These are phyloP conservation scores for Megalops cyprinoides DNA, from an alignment of 2,797 vertebrate genomes.

Conservation along the genomic window DNA sequence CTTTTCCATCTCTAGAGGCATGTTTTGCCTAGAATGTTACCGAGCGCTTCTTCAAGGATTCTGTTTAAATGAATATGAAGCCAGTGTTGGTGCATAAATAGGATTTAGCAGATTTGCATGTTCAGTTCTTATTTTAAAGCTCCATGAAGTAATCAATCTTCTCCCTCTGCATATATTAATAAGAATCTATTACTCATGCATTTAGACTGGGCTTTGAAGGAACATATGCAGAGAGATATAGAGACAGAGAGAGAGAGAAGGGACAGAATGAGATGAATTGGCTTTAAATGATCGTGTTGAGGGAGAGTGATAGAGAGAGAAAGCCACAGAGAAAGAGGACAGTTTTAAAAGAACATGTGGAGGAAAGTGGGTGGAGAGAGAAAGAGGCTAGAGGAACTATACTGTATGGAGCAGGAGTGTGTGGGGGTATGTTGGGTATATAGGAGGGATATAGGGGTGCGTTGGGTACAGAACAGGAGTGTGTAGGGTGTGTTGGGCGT, in stretches of 20 bases:
- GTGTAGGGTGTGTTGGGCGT: too few relatives aligned
- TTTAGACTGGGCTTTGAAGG: constrained; percentile 22
- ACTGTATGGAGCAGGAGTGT: too few relatives aligned
- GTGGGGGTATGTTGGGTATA: too few relatives aligned
- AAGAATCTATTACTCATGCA: constrained; percentile 51
- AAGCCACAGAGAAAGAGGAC: constrained; percentile 47
- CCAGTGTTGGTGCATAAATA: not conserved
- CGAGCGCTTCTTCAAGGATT: not conserved
- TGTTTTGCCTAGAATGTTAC: not conserved
- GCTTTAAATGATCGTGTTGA: constrained; percentile 9
- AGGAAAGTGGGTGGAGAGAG: constrained; percentile 28
- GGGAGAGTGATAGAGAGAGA: constrained; percentile 49
- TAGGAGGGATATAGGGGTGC: too few relatives aligned
- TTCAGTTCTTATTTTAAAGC: not conserved
- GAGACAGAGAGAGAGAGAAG: constrained; percentile 18
- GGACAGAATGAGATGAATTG: too few relatives aligned
- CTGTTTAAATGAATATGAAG: constrained; percentile 13
- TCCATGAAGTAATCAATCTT: not conserved
- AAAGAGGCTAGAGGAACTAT: too few relatives aligned
- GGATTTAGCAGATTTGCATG: not conserved
- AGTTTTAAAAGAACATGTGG: constrained; percentile 35
- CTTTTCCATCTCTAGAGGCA: too few relatives aligned
- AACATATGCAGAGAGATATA: not conserved
- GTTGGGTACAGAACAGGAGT: too few relatives aligned
- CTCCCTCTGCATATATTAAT: constrained; percentile 57